phyloP scores from a whole-genome alignment of 2,113 vertebrate genomes.

The Chitala chitala region DNA sequence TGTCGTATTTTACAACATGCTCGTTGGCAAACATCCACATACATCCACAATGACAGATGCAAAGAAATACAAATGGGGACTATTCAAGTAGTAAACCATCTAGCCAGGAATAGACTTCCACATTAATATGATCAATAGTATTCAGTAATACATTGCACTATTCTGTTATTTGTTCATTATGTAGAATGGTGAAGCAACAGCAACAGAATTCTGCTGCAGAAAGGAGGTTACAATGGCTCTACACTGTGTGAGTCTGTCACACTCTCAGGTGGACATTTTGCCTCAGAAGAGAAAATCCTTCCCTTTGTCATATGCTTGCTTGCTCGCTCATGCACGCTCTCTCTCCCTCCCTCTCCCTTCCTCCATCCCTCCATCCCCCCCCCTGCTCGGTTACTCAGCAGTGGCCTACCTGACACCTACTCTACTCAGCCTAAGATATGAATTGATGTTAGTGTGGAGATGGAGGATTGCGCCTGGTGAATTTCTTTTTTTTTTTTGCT shows the following conservation, averaged over 20 bases:
- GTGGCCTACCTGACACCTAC: conserved; percentile 51
- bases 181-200: not conserved
- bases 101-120: not conserved
- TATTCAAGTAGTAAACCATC: not conserved
- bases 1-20: not conserved
- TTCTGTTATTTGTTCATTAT: not conserved
- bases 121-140: conserved; percentile 4
- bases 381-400: conserved; percentile 48
- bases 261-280: conserved; percentile 11
- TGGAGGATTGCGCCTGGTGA: conserved; percentile 29
- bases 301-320: not conserved
- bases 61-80: not conserved
- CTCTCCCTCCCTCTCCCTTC: not conserved
- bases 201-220: not conserved
- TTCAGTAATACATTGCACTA: not conserved
- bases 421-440: conserved; percentile 57
- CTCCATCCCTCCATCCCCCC: conserved; percentile 50
- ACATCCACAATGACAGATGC: not conserved
- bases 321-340: not conserved
- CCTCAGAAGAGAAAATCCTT: not conserved
- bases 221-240: not conserved
- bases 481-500: conserved; percentile 19
- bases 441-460: conserved; percentile 66
- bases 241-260: not conserved
- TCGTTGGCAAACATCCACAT: not conserved